phyloP scores from a whole-genome alignment of 1,140 invertebrate species.

The Euglossa dilemma region DNA sequence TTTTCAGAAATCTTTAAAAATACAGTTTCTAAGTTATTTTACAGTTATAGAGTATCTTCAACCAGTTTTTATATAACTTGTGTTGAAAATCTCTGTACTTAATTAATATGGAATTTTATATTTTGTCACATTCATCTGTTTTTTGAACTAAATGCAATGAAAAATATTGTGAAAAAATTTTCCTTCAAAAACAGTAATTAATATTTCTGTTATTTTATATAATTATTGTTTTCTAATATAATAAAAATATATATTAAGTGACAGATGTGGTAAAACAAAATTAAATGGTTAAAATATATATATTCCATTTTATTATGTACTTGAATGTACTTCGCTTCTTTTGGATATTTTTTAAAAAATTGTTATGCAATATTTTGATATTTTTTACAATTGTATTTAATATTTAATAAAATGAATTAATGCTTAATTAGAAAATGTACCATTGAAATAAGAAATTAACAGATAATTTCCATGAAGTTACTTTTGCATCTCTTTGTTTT shows the following conservation, averaged over 20 bases:
- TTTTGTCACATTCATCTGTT: not conserved
- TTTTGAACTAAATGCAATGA: too few relatives aligned
- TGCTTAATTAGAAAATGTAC: not conserved
- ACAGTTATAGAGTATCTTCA: not conserved
- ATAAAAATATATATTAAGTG: too few relatives aligned
- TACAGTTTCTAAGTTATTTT: not conserved
- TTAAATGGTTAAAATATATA: too few relatives aligned
- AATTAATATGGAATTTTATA: not conserved
- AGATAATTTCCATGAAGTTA: not conserved
- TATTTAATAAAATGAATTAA: too few relatives aligned
- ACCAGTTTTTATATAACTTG: not conserved
- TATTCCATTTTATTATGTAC: too few relatives aligned
- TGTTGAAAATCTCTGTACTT: not conserved
- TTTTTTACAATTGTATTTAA: not conserved
- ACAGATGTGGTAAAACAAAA: too few relatives aligned
- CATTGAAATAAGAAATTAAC: not conserved
- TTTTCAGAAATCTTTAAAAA: not conserved
- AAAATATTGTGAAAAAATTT: not conserved
- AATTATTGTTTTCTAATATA: too few relatives aligned
- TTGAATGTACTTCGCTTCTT: too few relatives aligned
- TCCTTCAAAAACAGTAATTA: too few relatives aligned
- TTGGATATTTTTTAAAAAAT: not conserved
- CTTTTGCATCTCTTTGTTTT: constrained; percentile 6
- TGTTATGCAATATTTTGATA: not conserved
- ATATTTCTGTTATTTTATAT: too few relatives aligned